Evolutionary conservation across 1,140 invertebrate genomes (phyloP).

Genomic region (Drosophila baimaii): DNA sequence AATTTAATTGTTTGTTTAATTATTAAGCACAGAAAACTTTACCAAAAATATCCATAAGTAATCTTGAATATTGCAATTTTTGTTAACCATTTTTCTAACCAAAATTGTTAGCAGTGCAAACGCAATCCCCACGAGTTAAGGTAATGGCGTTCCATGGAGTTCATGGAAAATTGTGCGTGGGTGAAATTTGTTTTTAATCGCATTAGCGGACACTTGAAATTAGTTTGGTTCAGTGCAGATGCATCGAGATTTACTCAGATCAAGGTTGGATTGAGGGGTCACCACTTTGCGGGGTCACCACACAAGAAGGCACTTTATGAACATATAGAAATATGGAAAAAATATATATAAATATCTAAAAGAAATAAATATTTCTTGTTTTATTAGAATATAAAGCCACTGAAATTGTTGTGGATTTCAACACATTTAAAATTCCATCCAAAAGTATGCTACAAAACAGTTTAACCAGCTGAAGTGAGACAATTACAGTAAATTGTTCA

Average conservation of each 20-base stretch:
- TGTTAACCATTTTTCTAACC: not conserved
- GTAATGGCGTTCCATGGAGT: conserved; percentile 5
- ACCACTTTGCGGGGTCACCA: not conserved
- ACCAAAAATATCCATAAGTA: not conserved
- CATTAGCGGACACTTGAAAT: conserved; percentile 46
- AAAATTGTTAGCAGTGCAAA: not conserved
- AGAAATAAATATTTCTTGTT: not conserved
- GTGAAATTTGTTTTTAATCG: conserved; percentile 65
- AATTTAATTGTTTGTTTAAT: not conserved
- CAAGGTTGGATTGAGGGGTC: not conserved
- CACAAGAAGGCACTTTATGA: not conserved
- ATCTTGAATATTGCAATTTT: not conserved
- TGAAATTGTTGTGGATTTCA: no score
- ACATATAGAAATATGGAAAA: not conserved
- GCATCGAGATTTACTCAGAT: not conserved
- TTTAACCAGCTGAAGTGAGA: not conserved
- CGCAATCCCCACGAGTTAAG: conserved; percentile 7
- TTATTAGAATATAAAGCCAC: not conserved
- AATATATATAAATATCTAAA: not conserved
- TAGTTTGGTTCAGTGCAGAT: conserved; percentile 9
- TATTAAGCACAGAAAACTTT: not conserved
- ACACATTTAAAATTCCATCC: not conserved
- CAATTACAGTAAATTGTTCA: not conserved
- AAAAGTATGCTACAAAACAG: not conserved
- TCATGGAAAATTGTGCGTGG: conserved; percentile 13